A percentile compares a stretch with the other conserved stretches of the same genome.
phyloP scores from a whole-genome alignment of 2,113 vertebrate genomes.

The Varanus salvator region DNA sequence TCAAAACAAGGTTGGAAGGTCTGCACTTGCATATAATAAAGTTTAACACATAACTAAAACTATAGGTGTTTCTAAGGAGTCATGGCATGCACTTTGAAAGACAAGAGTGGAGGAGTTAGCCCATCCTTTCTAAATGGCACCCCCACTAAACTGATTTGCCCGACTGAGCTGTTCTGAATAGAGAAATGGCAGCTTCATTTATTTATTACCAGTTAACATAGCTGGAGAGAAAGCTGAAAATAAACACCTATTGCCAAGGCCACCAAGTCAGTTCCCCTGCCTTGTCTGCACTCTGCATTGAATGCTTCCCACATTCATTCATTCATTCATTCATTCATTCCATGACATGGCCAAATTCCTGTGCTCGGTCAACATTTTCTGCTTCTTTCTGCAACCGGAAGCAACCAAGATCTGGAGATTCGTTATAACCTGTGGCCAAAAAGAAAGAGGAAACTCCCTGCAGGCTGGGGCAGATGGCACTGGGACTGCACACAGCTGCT shows the following conservation, averaged over 20 bases:
- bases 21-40: not conserved
- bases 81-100: not conserved
- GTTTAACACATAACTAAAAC: no score
- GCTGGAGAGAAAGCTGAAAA: not conserved
- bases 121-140: not conserved
- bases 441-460: slow-evolving; percentile 18
- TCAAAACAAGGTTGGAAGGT: not conserved
- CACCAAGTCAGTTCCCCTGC: not conserved
- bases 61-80: not conserved
- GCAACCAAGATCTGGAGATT: not conserved
- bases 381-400: slow-evolving; percentile 21
- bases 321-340: not conserved
- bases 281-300: not conserved
- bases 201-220: not conserved
- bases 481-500: not conserved
- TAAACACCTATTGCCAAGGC: not conserved
- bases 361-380: not conserved
- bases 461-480: not conserved
- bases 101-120: not conserved
- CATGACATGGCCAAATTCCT: not conserved
- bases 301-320: not conserved
- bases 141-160: not conserved
- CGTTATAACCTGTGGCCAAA: not conserved
- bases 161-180: not conserved
- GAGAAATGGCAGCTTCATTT: not conserved